Base-by-base conservation (phyloP, 2,113 vertebrate genomes). In the Cygnus atratus region DNA sequence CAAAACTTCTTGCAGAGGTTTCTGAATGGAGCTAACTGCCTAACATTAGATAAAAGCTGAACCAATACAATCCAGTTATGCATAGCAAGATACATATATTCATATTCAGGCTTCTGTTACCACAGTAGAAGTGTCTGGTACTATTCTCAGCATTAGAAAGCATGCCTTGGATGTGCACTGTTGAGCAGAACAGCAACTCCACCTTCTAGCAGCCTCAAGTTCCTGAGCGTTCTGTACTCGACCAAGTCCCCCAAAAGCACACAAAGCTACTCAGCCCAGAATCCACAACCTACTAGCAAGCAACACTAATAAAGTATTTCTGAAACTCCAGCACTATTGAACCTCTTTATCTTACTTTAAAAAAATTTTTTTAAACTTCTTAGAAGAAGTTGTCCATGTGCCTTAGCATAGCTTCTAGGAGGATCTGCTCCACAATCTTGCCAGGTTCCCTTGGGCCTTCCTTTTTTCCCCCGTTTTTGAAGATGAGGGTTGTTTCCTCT, bases 191-290 rank as follows among this genome's bases (percentile, higher is more conserved):
- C 25, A 84, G 63, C 54, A 68, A 48, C 48, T 68, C 18, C 24
- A 29, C 4, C 22, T 26, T 31, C 54, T 8, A 26, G 13, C 2
- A 72, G 9, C 48, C 35, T 0, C 0, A 12, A 13, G 3, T n/a
- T 50, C n/a, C 9, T 7, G 37, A 52, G 3, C 3, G 4, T 39
- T 57, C 12, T 17, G 39, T 11, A 9, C 5, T 9, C 16, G 9
- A 54, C 4, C 3, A 11, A 25, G 20, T 10, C 24, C 35, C 41
- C 46, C 58, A n/a, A 59, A 37, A 76, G 21, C 25, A 68, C 0
- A 0, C 24, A 80, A 86, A 62, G 41, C 28, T 75, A 0, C 71
- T 55, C 57, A 71, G 52, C 31, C 12, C 58, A 65, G 39, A 41
- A 14, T 43, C 70, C 63, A 52, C 19, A 13, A 5, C 9, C 68